Percentiles rank a stretch among this genome's conserved stretches.
These are phyloP conservation scores for Drosophila leonis DNA, from an alignment of 2,888 invertebrate species.

Conservation along the genomic window DNA sequence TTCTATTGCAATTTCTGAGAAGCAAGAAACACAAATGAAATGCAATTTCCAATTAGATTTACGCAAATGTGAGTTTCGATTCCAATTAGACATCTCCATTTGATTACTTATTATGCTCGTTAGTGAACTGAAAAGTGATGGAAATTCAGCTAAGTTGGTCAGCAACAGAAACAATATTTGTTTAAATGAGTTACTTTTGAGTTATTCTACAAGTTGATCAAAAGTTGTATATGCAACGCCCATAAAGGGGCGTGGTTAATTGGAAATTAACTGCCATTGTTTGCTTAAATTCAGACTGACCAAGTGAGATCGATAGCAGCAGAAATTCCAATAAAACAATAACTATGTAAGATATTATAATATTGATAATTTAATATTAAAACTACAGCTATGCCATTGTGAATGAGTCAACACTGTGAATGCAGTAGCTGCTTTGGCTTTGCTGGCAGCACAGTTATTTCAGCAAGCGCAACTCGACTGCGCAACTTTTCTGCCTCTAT, in stretches of 20 bases:
- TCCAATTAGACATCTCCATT: background rate
- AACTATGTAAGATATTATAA: background rate
- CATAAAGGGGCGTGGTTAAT: background rate
- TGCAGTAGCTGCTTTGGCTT: background rate
- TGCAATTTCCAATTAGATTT: background rate
- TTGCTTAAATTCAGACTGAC: background rate
- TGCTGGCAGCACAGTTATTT: background rate
- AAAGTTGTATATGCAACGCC: background rate
- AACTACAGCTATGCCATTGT: background rate
- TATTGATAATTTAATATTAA: background rate
- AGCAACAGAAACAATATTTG: background rate
- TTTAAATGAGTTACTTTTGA: background rate
- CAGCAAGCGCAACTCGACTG: background rate
- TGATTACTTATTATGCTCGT: background rate
- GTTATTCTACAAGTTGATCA: background rate
- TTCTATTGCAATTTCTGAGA: background rate
- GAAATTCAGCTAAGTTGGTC: background rate
- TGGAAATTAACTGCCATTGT: background rate
- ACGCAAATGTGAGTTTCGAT: background rate
- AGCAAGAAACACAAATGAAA: background rate
- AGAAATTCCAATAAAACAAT: background rate
- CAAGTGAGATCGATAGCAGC: background rate
- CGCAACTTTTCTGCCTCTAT: too few species aligned
- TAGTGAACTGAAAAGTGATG: background rate
- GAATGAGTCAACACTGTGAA: background rate